Base-by-base conservation (phyloP, 1,140 invertebrate species). In the Drosophila sturtevanti region DNA sequence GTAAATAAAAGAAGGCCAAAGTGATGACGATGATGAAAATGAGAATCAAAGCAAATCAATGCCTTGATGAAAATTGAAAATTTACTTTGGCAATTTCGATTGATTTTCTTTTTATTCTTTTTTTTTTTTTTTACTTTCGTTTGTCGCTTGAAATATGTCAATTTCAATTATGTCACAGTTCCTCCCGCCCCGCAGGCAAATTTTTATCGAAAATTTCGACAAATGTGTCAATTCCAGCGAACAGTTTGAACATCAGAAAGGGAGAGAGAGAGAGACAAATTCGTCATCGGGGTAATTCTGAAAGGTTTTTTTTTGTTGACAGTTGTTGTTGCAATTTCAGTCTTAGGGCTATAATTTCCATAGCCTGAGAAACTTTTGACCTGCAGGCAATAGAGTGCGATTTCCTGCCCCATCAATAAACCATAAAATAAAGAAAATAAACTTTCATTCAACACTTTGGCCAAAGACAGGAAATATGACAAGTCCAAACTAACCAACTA, bases 21-120 rank as follows among this genome's bases (percentile, higher is more conserved):
- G 66, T 62, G 21, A 44, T 77, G 70, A 64, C 81, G 41, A 87
- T 79, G 75, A 68, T 62, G 72, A 72, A 75, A 87, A 89, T 82
- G 71, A 77, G 68, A 87, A 87, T 87, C 82, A 87, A 87, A 87
- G 79, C 68, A 77, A 87, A 87, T 87, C 82, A 87, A 87, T 87
- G 77, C 63, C 35, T 66, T 78, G 74, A 79, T 81, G 81, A 86
- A 86, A 86, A 86, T 86, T 87, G 82, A 86, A 86, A 87, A 87
- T 86, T 70, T 86, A 82, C 82, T 86, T 86, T 86, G 75, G 72
- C 82, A 86, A 87, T 81, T 86, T 72, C 41, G 38, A 65, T 68
- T 63, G 56, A 48, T 48, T 48, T 56, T 34, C 54, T 56, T 27
- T 56, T 56, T 56, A 48, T 48, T 48, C 41, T n/a, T 34, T 56